Evolutionary conservation across 2,888 invertebrate species (phyloP), one percentile per base, ranked within the genome.

Genomic region (Tenthredo amoena): DNA sequence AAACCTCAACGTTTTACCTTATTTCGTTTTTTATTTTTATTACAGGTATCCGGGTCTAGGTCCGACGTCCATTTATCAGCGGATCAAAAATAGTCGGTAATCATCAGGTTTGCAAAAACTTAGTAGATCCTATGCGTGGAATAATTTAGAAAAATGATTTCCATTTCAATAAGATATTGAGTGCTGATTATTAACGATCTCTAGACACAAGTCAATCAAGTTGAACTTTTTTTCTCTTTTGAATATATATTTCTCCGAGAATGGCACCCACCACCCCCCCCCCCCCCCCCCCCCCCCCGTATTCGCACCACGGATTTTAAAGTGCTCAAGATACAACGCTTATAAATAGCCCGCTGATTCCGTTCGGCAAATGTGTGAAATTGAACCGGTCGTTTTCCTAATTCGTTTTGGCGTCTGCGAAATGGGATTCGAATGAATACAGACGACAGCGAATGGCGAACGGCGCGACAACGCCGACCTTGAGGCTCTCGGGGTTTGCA

Each of bases 381-480:
- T 34, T 34, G 34, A 68, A 34, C 34, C 31, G 55, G 55, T 55
- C 77, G 77, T 77, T 77, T 55, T 55, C 50, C 43, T 77, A 55
- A 50, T 77, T 55, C 77, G 55, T 77, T 55, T 50, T 55, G 77
- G 77, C 77, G 77, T 55, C 77, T 77, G 55, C 55, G 50, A 55
- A 77, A 50, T 34, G 47, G 50, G 50, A 77, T 77, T 77, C 31
- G 50, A 77, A 77, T 55, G 77, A 77, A 77, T 50, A 50, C 31
- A 40, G 50, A 50, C 77, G 50, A 55, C 50, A 55, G 43, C 31
- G 68, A 68, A 31, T 34, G 18, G 68, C 68, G 18, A 68, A 68
- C 34, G 34, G 34, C 34, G 68, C 34, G 34, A 34, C 68, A 18
- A 68, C 68, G 68, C 34, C 68, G 68, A 68, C 68, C 68, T 68